Conservation (phyloP, 2,797 vertebrate species). For the Epinephelus coioides region DNA sequence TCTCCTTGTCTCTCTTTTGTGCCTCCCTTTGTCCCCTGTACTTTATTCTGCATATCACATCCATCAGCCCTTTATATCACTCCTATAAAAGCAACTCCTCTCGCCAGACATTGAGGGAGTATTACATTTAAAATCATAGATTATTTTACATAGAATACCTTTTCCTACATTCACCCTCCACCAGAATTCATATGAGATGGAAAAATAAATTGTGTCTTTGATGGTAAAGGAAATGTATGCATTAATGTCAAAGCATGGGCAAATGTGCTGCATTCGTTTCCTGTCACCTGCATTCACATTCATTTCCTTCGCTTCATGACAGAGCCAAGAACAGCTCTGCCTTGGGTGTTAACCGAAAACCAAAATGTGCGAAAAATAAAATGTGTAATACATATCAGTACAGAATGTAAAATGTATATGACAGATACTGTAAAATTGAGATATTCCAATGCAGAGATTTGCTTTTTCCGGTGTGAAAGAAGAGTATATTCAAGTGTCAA, state of each 20-base stretch:
- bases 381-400: background rate
- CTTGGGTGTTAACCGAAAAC: background rate
- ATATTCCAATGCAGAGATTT: background rate
- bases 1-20: slow-evolving; percentile 41
- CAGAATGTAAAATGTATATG: background rate
- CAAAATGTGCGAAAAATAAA: background rate
- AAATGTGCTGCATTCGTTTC: background rate
- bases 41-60: slow-evolving; percentile 52
- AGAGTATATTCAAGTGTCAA: background rate
- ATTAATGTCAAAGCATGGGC: background rate
- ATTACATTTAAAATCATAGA: slow-evolving; percentile 22
- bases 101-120: slow-evolving; percentile 7
- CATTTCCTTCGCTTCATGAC: background rate
- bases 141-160: slow-evolving; percentile 23
- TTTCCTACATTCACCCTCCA: background rate
- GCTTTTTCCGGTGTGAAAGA: background rate
- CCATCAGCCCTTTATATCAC: slow-evolving; percentile 55
- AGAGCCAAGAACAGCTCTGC: background rate
- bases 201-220: slow-evolving; percentile 39
- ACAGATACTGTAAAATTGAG: background rate
- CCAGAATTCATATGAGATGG: slow-evolving; percentile 23
- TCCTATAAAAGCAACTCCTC: slow-evolving; percentile 30
- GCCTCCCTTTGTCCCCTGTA: slow-evolving; percentile 29
- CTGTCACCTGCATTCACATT: background rate
- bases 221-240: slow-evolving; percentile 8